Evolutionary conservation across 2,113 vertebrate species (phyloP).

Genomic region (Vidua macroura): DNA sequence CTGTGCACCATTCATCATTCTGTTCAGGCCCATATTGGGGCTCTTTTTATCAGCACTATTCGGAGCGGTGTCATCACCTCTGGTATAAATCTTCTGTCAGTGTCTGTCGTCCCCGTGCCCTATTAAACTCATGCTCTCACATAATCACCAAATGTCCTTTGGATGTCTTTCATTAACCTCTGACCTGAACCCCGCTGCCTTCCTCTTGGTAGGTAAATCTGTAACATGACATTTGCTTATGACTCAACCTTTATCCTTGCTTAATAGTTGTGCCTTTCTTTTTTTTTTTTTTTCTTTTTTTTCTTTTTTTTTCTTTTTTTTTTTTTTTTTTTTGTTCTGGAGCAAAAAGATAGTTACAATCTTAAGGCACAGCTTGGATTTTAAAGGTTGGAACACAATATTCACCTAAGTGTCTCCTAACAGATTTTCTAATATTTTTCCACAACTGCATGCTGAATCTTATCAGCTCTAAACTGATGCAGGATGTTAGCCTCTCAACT

Average conservation of each 20-base stretch:
- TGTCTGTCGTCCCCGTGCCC: constrained; percentile 78
- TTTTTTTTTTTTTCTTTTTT: too few relatives aligned
- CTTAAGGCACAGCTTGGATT: constrained; percentile 61
- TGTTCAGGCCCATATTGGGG: constrained; percentile 83
- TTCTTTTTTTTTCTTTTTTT: background rate
- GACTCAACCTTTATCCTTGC: constrained; percentile 78
- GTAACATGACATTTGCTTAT: constrained; percentile 80
- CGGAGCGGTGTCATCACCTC: constrained; percentile 85
- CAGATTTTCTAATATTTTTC: constrained; percentile 49
- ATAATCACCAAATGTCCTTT: constrained; percentile 87
- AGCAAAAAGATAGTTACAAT: constrained; percentile 69
- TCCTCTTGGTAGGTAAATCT: constrained; percentile 85
- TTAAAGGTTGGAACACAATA: constrained; percentile 72
- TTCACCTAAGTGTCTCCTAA: constrained; percentile 47
- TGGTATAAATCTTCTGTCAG: constrained; percentile 94
- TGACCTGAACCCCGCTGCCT: constrained; percentile 82
- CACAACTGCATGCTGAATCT: background rate
- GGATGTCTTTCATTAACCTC: constrained; percentile 94
- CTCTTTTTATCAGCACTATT: constrained; percentile 95
- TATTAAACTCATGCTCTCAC: constrained; percentile 86
- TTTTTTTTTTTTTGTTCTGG: constrained; percentile 43
- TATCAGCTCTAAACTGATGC: constrained; percentile 32
- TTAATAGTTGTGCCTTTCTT: constrained; percentile 70
- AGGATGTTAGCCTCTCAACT: constrained; percentile 31
- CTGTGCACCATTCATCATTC: constrained; percentile 88